Conservation (phyloP, 2,797 vertebrate genomes). For the Xerus rutilus region DNA sequence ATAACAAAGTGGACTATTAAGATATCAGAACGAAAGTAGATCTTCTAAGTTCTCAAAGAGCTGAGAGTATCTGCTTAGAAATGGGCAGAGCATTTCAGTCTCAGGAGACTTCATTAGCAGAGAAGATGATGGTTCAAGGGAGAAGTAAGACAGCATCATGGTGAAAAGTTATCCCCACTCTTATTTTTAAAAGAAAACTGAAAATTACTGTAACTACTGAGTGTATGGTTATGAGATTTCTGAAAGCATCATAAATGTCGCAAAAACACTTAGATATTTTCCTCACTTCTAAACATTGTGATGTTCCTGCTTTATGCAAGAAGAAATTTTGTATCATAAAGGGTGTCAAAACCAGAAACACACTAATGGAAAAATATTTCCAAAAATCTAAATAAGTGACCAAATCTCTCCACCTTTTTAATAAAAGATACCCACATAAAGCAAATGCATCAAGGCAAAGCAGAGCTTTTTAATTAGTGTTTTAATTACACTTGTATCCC, state of each 20-base stretch:
- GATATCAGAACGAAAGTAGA: background rate
- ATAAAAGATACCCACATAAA: background rate
- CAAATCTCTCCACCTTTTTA: background rate
- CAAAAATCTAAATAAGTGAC: constrained; percentile 33
- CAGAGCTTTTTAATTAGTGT: background rate
- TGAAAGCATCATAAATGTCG: constrained; percentile 17
- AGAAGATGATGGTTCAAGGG: background rate
- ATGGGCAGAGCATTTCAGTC: background rate
- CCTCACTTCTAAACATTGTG: constrained; percentile 56
- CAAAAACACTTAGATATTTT: constrained; percentile 53
- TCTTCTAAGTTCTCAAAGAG: background rate
- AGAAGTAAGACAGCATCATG: background rate
- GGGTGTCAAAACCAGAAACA: constrained; percentile 46
- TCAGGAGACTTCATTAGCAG: background rate
- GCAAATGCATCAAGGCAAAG: background rate
- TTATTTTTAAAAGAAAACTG: constrained; percentile 12
- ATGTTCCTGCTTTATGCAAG: constrained; percentile 1
- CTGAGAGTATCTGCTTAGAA: background rate
- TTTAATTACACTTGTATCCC: background rate
- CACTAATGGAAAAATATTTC: constrained; percentile 40
- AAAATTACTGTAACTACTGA: constrained; percentile 33
- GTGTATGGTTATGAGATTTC: constrained; percentile 35
- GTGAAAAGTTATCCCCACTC: background rate
- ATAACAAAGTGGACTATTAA: background rate
- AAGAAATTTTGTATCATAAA: constrained; percentile 43